These are phyloP conservation scores for Polyommatus iphigenia DNA, from an alignment of 2,888 invertebrate species.

Conservation along the genomic window DNA sequence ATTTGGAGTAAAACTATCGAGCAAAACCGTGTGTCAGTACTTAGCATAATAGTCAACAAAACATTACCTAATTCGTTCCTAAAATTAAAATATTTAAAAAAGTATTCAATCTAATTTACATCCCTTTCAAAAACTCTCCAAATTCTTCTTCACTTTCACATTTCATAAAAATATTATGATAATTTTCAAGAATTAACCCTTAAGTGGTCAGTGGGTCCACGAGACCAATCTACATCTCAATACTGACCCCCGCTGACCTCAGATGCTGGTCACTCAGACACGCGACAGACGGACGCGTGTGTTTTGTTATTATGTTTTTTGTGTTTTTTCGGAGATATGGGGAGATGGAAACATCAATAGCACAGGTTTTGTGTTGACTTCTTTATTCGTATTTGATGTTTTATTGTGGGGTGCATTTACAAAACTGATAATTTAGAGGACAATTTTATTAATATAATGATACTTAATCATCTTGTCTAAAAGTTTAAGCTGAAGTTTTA, in stretches of 20 bases:
- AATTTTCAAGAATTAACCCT: not conserved
- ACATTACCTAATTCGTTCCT: too few relatives aligned
- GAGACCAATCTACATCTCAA: constrained; percentile 33
- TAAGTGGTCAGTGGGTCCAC: constrained; percentile 14
- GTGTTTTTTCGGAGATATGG: constrained; percentile 7
- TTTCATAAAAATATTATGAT: not conserved
- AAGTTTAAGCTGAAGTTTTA: too few relatives aligned
- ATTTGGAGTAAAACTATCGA: too few relatives aligned
- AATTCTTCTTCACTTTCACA: not conserved
- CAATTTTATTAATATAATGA: not conserved
- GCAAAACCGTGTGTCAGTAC: too few relatives aligned
- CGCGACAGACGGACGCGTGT: constrained; percentile 11
- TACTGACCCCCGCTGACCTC: constrained; percentile 17
- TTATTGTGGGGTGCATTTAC: not conserved
- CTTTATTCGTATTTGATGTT: not conserved
- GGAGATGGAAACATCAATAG: not conserved
- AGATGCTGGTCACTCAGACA: constrained; percentile 5
- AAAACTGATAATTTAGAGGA: not conserved
- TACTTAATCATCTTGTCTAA: too few relatives aligned
- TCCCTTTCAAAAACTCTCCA: too few relatives aligned
- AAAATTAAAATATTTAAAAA: too few relatives aligned
- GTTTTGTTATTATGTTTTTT: not conserved
- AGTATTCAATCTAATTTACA: too few relatives aligned
- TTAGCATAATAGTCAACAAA: too few relatives aligned
- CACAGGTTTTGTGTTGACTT: not conserved